A percentile compares a stretch with the other conserved stretches of the same genome.
Evolutionary conservation across 2,113 vertebrate genomes (phyloP).

Genomic region (Entelurus aequoreus): DNA sequence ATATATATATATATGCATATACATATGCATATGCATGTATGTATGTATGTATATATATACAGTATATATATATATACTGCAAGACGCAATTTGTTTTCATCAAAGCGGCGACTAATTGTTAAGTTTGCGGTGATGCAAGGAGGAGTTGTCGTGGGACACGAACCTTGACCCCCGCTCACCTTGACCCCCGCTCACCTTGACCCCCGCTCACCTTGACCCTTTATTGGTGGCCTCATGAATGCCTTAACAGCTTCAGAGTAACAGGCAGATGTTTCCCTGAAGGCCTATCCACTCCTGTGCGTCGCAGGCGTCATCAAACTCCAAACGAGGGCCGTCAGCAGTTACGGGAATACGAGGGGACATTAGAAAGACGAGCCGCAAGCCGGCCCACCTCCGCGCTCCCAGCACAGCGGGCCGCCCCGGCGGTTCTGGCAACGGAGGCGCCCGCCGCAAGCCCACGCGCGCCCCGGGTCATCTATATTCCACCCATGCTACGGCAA

Average conservation of each 20-base stretch:
- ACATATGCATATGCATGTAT: slow-evolving; percentile 86
- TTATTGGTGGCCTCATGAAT: slow-evolving; percentile 28
- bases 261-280: slow-evolving; percentile 63
- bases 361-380: slow-evolving; percentile 76
- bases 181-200: slow-evolving; percentile 20
- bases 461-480: slow-evolving; percentile 77
- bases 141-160: slow-evolving; percentile 34
- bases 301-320: slow-evolving; percentile 72
- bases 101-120: slow-evolving; percentile 95
- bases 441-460: slow-evolving; percentile 66
- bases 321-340: slow-evolving; percentile 78
- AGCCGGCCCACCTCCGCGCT: slow-evolving; percentile 64
- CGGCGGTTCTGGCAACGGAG: slow-evolving; percentile 63
- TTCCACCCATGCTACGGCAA: slow-evolving; percentile 75
- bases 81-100: slow-evolving; percentile 94
- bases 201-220: slow-evolving; percentile 22
- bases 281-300: slow-evolving; percentile 73
- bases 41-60: no score
- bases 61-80: slow-evolving; percentile 35
- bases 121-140: slow-evolving; percentile 88
- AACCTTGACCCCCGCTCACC: slow-evolving; percentile 28
- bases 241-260: neutral
- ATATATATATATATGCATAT: slow-evolving; percentile 43
- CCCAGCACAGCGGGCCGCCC: slow-evolving; percentile 68
- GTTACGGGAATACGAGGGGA: slow-evolving; percentile 74